Evolutionary conservation across 2,888 invertebrate genomes (phyloP).

Genomic region (Frankliniella fusca): DNA sequence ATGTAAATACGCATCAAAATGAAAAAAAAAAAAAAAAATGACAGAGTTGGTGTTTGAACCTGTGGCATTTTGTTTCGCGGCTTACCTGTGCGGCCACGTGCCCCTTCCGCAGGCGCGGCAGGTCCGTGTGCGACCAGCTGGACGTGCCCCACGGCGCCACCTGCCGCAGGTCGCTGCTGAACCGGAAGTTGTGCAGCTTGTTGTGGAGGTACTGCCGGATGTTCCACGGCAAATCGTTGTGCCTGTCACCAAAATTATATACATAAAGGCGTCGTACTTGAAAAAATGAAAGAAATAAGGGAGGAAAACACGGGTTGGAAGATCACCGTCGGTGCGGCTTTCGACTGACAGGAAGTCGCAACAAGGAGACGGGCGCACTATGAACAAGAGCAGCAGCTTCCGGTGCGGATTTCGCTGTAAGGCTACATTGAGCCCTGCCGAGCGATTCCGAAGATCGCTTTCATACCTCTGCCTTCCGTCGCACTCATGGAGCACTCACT

Average conservation of each 20-base stretch:
- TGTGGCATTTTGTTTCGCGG: background rate
- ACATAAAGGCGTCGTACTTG: background rate
- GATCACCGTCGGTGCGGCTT: too few relatives aligned
- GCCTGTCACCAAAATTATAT: slow-evolving; percentile 47
- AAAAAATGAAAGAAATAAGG: background rate
- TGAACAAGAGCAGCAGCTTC: too few relatives aligned
- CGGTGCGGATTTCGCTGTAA: too few relatives aligned
- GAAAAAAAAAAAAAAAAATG: background rate
- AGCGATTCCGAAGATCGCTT: too few relatives aligned
- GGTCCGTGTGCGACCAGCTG: slow-evolving; percentile 76
- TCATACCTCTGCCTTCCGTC: too few relatives aligned
- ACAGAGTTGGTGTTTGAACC: background rate
- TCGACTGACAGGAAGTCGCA: too few relatives aligned
- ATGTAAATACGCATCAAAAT: too few relatives aligned
- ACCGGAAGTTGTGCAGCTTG: slow-evolving; percentile 76
- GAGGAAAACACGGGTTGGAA: too few relatives aligned
- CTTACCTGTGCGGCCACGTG: slow-evolving; percentile 72
- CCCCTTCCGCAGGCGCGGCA: slow-evolving; percentile 66
- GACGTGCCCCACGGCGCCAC: slow-evolving; percentile 67
- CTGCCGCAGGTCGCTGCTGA: slow-evolving; percentile 63
- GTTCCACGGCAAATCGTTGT: slow-evolving; percentile 89
- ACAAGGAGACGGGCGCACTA: too few relatives aligned
- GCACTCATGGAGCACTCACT: too few relatives aligned
- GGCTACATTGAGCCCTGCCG: too few relatives aligned
- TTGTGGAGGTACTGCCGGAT: slow-evolving; percentile 86